Conservation (phyloP, 2,888 invertebrate species). For the Eupithecia centaureata region DNA sequence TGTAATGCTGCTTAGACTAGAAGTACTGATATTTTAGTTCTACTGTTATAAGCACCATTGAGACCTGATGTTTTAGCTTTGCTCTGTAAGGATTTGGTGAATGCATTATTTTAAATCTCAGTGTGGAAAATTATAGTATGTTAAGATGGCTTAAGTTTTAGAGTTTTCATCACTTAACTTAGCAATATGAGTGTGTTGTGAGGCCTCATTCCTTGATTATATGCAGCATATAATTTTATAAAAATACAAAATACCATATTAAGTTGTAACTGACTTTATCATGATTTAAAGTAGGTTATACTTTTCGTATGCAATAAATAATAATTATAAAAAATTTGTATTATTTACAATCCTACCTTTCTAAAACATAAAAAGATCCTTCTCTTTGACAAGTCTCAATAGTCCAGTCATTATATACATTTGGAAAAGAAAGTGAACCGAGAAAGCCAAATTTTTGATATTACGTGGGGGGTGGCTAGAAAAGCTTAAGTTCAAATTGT, state of each 20-base stretch:
- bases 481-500: too few species aligned
- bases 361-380: too few species aligned
- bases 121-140: slow-evolving; percentile 11
- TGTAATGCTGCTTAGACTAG: background rate
- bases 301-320: slow-evolving; percentile 76
- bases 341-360: too few species aligned
- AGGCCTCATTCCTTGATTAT: slow-evolving; percentile 24
- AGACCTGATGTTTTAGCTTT: background rate
- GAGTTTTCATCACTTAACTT: slow-evolving; percentile 16
- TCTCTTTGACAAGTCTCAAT: too few species aligned
- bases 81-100: background rate
- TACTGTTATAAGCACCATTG: too few species aligned
- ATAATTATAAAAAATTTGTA: slow-evolving; percentile 50
- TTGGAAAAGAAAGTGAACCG: too few species aligned
- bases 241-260: slow-evolving; percentile 39
- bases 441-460: too few species aligned
- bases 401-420: too few species aligned
- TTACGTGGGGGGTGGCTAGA: too few species aligned
- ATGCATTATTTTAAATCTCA: background rate
- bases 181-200: slow-evolving; percentile 16
- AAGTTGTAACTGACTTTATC: slow-evolving; percentile 54
- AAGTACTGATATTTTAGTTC: background rate
- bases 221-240: background rate
- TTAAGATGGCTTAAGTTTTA: background rate
- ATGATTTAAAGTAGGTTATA: slow-evolving; percentile 78